Percentiles rank a stretch among this genome's conserved stretches.
Conservation (phyloP, 2,113 vertebrate genomes). For the Ailuropoda melanoleuca region DNA sequence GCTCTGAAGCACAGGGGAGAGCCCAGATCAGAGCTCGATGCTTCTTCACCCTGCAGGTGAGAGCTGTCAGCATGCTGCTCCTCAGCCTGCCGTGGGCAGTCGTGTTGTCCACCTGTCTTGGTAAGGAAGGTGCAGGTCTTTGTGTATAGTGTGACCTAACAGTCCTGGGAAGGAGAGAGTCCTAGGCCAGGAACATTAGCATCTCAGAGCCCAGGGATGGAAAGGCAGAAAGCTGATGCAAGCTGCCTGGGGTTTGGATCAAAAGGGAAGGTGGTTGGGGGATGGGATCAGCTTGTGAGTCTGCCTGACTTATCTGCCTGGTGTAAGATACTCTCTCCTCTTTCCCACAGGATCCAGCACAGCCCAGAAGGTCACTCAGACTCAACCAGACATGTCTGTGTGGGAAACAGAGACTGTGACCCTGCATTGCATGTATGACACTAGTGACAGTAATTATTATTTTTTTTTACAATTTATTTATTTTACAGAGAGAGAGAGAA, state of each 20-base stretch:
- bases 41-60: background rate
- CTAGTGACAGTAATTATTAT: background rate
- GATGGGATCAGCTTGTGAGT: background rate
- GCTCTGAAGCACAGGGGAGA: background rate
- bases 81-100: background rate
- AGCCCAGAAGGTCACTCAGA: constrained; percentile 58
- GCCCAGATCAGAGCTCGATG: background rate
- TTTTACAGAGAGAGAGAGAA: background rate
- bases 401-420: background rate
- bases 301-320: background rate
- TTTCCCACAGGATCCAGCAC: constrained; percentile 27
- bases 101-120: background rate
- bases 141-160: background rate
- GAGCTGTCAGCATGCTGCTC: background rate
- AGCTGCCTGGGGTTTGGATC: background rate
- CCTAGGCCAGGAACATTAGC: background rate
- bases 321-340: background rate
- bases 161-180: background rate
- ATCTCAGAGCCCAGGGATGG: background rate
- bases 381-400: background rate
- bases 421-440: constrained; percentile 17
- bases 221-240: background rate
- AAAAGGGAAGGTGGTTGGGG: background rate
- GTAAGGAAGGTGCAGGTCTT: constrained; percentile 31
- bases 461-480: constrained; percentile 43